Base-by-base conservation (phyloP, 1,140 invertebrate species). In the Drosophila suzukii region DNA sequence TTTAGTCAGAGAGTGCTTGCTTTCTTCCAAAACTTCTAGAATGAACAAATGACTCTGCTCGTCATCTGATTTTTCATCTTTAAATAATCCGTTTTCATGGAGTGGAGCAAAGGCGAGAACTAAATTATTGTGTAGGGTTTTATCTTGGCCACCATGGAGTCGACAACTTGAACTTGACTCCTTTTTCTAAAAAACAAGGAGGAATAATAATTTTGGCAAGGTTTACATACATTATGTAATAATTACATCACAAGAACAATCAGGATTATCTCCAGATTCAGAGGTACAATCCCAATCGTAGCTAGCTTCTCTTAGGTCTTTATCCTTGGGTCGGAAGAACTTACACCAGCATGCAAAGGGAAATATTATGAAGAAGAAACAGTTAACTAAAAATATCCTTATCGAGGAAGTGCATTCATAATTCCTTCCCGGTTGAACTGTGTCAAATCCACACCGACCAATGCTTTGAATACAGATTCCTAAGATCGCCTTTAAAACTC, bases 301-400 rank as follows among this genome's bases (percentile, higher is more conserved):
- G n/a, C 81, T 78, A 3, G 81, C 77, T 15, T 63, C 77, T 27
- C 81, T 50, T 7, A 85, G 30, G 54, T 85, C 81, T 41, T 81
- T 78, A 5, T 68, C 11, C 41, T 55, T 73, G 4, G 81, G 81
- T 0, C 36, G 24, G 24, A 81, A 85, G 8, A 77, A 85, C 12
- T 85, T 85, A 15, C 81, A 85, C 50, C 67, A 85, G 36, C 41
- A 74, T 8, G 43, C 3, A 60, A 55, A 56, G 7, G 57, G 56
- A 36, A 32, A 62, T 34, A 70, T 61, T n/a, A 68, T 30, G 43
- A 63, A 77, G 24, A 76, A 50, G 13, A 76, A 55, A 24, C 47
- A 12, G 15, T 76, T 76, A 0, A 76, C 15, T 2, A 66, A 20
- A 60, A 76, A 76, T 13, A 55, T 34, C 12, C 62, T 47, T 15